Evolutionary conservation across 2,113 vertebrate species (phyloP).

Genomic region (Xiphias gladius): DNA sequence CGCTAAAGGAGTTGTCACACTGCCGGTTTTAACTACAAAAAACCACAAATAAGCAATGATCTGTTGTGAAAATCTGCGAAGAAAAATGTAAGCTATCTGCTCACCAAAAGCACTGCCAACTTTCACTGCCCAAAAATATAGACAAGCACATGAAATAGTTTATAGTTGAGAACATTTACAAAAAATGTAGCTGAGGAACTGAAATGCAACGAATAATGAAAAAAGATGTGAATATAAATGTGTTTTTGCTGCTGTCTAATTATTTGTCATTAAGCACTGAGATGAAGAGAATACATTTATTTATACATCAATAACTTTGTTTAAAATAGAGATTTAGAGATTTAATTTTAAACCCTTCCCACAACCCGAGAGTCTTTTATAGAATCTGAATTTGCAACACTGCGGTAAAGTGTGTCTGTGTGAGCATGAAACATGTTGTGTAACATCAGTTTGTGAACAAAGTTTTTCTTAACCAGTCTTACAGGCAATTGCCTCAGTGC

Average conservation of each 20-base stretch:
- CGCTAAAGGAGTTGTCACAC: neutral
- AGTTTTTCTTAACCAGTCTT: conserved; percentile 32
- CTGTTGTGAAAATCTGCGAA: neutral
- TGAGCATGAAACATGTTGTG: conserved; percentile 1
- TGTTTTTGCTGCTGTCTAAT: conserved; percentile 41
- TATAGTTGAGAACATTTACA: conserved; percentile 16
- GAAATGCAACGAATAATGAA: conserved; percentile 24
- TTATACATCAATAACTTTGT: conserved; percentile 76
- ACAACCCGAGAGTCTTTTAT: conserved; percentile 60
- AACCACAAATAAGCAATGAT: conserved; percentile 14
- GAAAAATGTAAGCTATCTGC: neutral
- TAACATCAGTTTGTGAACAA: conserved; percentile 22
- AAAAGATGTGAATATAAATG: conserved; percentile 39
- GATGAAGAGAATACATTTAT: conserved; percentile 76
- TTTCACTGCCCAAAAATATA: conserved; percentile 17
- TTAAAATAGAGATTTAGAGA: conserved; percentile 85
- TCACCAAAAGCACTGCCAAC: neutral
- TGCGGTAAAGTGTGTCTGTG: conserved; percentile 16
- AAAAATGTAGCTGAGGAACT: conserved; percentile 15
- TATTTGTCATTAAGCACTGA: conserved; percentile 65
- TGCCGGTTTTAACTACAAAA: conserved; percentile 30
- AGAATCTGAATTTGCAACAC: conserved; percentile 75
- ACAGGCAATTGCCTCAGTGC: conserved; percentile 41
- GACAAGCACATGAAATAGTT: conserved; percentile 14
- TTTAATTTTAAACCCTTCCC: conserved; percentile 61